Evolutionary conservation across 2,113 vertebrate genomes (phyloP).

Genomic region (Peromyscus leucopus): DNA sequence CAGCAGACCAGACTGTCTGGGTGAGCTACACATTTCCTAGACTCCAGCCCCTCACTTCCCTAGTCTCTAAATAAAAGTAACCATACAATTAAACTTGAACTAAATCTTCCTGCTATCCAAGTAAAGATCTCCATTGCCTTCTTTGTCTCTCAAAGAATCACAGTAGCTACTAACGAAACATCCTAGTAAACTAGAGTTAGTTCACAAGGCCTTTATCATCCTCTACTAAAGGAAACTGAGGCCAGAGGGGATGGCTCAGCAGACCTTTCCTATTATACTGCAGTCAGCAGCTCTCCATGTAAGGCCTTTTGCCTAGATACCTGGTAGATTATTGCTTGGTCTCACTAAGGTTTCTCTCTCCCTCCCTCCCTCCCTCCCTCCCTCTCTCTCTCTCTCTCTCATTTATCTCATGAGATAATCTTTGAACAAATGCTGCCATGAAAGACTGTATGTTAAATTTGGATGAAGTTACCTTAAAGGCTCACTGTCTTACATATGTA

Average conservation of each 20-base stretch:
- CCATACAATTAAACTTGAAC: slow-evolving; percentile 12
- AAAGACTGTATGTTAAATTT: slow-evolving; percentile 45
- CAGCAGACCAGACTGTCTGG: not conserved
- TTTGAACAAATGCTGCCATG: slow-evolving; percentile 26
- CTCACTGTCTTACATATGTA: slow-evolving; percentile 66
- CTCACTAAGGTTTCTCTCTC: not conserved
- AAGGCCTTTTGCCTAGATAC: not conserved
- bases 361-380: too few species aligned
- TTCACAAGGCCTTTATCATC: not conserved
- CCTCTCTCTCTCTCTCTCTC: not conserved
- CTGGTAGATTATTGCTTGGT: slow-evolving; percentile 24
- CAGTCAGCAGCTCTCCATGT: not conserved
- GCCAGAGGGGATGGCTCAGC: not conserved
- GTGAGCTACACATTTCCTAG: slow-evolving; percentile 43
- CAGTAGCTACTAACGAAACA: not conserved
- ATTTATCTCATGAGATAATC: slow-evolving; percentile 1
- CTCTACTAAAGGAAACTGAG: not conserved
- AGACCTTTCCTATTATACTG: not conserved
- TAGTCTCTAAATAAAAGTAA: slow-evolving; percentile 57
- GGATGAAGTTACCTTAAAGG: slow-evolving; percentile 57
- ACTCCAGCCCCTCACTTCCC: slow-evolving; percentile 41
- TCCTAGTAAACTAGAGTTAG: not conserved
- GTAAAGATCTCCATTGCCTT: slow-evolving; percentile 62
- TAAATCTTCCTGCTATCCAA: slow-evolving; percentile 41
- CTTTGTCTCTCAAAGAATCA: slow-evolving; percentile 47